phyloP scores from a whole-genome alignment of 2,113 vertebrate species.

The Rhinogobius similis region DNA sequence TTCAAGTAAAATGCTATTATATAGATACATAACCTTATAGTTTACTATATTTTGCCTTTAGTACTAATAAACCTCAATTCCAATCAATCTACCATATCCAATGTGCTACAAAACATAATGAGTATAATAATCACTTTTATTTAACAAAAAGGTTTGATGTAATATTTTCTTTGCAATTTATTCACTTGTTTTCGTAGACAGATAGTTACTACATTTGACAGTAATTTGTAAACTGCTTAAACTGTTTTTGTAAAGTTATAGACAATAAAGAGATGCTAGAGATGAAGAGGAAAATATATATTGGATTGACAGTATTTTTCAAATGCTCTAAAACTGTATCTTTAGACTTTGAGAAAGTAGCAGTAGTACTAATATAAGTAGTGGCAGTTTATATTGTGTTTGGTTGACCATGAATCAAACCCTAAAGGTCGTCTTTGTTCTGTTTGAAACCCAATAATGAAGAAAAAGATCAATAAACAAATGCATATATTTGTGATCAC shows the following conservation, averaged over 20 bases:
- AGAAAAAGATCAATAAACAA: constrained; percentile 70
- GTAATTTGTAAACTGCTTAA: neutral
- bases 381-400: neutral
- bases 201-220: neutral
- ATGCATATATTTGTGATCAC: constrained; percentile 73
- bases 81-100: neutral
- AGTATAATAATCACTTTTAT: no score
- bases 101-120: no score
- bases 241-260: neutral
- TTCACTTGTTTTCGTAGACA: neutral
- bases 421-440: constrained; percentile 4
- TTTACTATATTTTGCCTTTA: no score
- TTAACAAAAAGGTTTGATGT: no score
- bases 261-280: neutral
- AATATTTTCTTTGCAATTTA: neutral
- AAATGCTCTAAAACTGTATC: neutral
- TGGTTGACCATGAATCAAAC: neutral
- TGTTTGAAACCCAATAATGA: constrained; percentile 18
- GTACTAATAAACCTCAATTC: neutral
- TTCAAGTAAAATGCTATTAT: neutral
- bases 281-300: neutral
- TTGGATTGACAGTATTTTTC: neutral
- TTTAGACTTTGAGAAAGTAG: neutral
- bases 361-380: no score
- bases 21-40: neutral